Evolutionary conservation across 2,797 vertebrate genomes (phyloP).

Genomic region (Melanotaenia boesemani): DNA sequence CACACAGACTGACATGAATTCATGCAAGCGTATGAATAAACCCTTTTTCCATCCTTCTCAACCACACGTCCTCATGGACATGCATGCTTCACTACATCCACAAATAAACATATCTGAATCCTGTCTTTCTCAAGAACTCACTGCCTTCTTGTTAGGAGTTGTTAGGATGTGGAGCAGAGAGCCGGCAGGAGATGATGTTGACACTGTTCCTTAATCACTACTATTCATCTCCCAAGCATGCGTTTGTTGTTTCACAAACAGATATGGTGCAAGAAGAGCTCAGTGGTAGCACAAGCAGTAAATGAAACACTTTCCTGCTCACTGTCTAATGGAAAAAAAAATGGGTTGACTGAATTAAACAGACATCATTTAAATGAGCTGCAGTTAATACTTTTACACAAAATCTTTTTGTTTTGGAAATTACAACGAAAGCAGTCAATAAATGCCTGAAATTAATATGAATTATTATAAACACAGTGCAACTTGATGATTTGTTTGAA

Average conservation of each 20-base stretch:
- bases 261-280: conserved; percentile 32
- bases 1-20: conserved; percentile 29
- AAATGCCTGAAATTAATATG: conserved; percentile 6
- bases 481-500: not conserved
- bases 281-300: conserved; percentile 8
- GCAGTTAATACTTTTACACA: not conserved
- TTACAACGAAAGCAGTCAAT: not conserved
- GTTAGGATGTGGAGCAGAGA: conserved; percentile 42
- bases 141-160: conserved; percentile 44
- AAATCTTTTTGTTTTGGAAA: not conserved
- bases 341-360: not conserved
- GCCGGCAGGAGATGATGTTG: conserved; percentile 35
- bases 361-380: conserved; percentile 6
- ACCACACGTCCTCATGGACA: conserved; percentile 42
- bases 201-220: conserved; percentile 63
- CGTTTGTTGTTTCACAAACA: conserved; percentile 46
- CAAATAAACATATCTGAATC: conserved; percentile 55
- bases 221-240: conserved; percentile 50
- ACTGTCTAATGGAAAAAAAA: conserved; percentile 7
- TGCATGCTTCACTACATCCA: conserved; percentile 47
- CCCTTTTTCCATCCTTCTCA: conserved; percentile 35
- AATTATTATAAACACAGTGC: not conserved
- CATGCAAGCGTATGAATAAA: conserved; percentile 36
- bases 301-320: conserved; percentile 2
- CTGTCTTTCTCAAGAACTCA: conserved; percentile 28